These are phyloP conservation scores for Labia minor DNA, from an alignment of 2,888 invertebrate genomes.

Conservation along the genomic window DNA sequence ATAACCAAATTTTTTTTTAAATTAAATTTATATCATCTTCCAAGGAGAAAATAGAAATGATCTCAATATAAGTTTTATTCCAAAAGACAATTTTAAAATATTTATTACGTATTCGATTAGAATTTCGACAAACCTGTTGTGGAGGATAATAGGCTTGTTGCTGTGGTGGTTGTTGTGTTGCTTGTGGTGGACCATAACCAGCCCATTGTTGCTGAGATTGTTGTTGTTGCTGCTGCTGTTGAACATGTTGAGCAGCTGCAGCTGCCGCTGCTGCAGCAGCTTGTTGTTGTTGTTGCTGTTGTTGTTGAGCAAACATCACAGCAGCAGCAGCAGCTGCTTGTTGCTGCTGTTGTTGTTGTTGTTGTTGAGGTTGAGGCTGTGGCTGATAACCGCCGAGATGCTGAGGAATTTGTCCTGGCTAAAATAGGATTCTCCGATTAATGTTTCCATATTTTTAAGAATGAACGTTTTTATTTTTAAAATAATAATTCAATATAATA, in stretches of 20 bases:
- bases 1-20: slow-evolving; percentile 15
- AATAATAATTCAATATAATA: too few relatives aligned
- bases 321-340: slow-evolving; percentile 32
- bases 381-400: slow-evolving; percentile 35
- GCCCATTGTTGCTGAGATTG: slow-evolving; percentile 36
- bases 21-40: too few relatives aligned
- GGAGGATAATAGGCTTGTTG: slow-evolving; percentile 41
- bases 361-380: slow-evolving; percentile 41
- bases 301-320: slow-evolving; percentile 33
- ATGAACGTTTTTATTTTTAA: too few relatives aligned
- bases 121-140: too few relatives aligned
- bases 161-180: slow-evolving; percentile 31
- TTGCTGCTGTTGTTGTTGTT: slow-evolving; percentile 30
- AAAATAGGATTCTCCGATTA: slow-evolving; percentile 50
- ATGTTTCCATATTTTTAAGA: slow-evolving; percentile 31
- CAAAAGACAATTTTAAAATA: too few relatives aligned
- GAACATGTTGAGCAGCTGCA: slow-evolving; percentile 36
- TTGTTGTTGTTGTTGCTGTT: slow-evolving; percentile 37
- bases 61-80: too few relatives aligned
- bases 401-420: slow-evolving; percentile 33
- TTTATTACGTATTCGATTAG: too few relatives aligned
- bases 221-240: slow-evolving; percentile 38
- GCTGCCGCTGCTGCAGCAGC: slow-evolving; percentile 39
- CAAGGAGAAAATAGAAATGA: too few relatives aligned
- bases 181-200: slow-evolving; percentile 33